phyloP scores from a whole-genome alignment of 1,140 invertebrate genomes.

The Bombus pascuorum region DNA sequence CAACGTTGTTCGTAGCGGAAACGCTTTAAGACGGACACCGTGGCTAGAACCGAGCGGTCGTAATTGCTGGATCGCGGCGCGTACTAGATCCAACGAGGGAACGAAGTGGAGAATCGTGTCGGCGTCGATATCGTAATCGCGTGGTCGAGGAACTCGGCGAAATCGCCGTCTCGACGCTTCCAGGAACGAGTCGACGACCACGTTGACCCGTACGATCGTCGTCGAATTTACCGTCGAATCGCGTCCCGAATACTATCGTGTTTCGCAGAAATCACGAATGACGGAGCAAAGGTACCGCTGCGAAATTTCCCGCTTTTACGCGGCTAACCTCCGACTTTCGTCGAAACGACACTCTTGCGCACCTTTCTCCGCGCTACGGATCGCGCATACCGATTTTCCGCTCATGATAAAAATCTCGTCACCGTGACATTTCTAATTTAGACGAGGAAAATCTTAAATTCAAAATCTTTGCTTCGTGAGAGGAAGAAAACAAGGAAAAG shows the following conservation, averaged over 20 bases:
- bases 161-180: slow-evolving; percentile 15
- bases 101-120: slow-evolving; percentile 62
- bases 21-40: slow-evolving; percentile 29
- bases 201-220: neutral
- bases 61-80: slow-evolving; percentile 48
- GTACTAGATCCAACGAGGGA: slow-evolving; percentile 11
- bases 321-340: slow-evolving; percentile 7
- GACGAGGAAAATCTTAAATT: no score
- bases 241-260: slow-evolving; percentile 28
- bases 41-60: slow-evolving; percentile 4
- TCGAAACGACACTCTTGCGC: neutral
- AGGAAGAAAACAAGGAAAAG: no score
- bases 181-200: slow-evolving; percentile 27
- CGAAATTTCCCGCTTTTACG: slow-evolving; percentile 26
- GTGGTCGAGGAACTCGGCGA: slow-evolving; percentile 24
- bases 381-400: neutral
- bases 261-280: slow-evolving; percentile 15
- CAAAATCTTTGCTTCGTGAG: no score
- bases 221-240: slow-evolving; percentile 13
- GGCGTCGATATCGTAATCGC: slow-evolving; percentile 52
- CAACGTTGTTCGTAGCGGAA: slow-evolving; percentile 37
- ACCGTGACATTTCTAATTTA: no score
- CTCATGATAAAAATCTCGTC: no score
- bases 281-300: neutral
- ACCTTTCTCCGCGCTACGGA: slow-evolving; percentile 24